These are phyloP conservation scores for Neoseiulus cucumeris DNA, from an alignment of 1,140 invertebrate species.

Conservation along the genomic window DNA sequence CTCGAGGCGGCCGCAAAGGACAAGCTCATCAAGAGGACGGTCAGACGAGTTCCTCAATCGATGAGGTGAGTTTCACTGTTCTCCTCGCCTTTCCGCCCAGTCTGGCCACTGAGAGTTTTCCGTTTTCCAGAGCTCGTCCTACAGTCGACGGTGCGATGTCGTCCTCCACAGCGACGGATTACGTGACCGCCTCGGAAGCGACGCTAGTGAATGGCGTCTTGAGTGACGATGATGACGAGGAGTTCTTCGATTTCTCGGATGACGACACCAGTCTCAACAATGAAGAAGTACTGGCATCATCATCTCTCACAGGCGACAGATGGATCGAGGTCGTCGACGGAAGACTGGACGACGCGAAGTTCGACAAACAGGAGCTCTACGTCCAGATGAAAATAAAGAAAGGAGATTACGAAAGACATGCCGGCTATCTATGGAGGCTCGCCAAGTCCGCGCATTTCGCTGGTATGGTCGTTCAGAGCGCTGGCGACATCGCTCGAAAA, in stretches of 20 bases:
- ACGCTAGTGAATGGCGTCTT: neutral
- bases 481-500: constrained; percentile 31
- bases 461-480: constrained; percentile 28
- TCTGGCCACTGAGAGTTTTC: too few species aligned
- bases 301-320: constrained; percentile 12
- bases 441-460: constrained; percentile 41
- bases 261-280: neutral
- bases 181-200: neutral
- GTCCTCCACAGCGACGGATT: neutral
- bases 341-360: neutral
- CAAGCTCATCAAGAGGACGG: neutral
- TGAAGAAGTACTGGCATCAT: too few species aligned
- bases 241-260: constrained; percentile 13
- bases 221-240: constrained; percentile 17
- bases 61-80: neutral
- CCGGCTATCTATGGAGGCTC: constrained; percentile 41
- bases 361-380: constrained; percentile 3
- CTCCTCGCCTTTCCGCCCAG: too few species aligned
- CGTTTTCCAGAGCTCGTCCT: neutral
- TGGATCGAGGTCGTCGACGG: neutral
- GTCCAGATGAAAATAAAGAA: constrained; percentile 15
- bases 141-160: neutral
- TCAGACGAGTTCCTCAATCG: neutral
- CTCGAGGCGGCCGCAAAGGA: constrained; percentile 4
- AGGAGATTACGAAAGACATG: constrained; percentile 14